Conservation (phyloP, 2,113 vertebrate species). For the Aegotheles bennettii region DNA sequence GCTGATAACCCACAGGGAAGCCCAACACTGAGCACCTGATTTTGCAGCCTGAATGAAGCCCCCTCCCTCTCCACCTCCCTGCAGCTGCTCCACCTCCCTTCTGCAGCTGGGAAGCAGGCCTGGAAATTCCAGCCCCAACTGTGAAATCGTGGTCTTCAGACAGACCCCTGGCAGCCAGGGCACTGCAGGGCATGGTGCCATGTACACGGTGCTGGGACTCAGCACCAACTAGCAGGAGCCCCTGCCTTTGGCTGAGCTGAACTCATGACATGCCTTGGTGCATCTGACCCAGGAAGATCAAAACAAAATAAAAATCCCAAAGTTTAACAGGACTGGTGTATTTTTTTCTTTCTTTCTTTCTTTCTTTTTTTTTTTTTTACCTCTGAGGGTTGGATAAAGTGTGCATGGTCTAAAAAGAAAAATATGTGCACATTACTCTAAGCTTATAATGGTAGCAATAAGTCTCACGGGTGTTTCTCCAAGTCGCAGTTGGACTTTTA, state of each 20-base stretch:
- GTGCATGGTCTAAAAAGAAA: slow-evolving; percentile 10
- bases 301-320: neutral
- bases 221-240: neutral
- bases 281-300: neutral
- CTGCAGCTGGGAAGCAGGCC: neutral
- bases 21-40: accelerated
- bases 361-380: neutral
- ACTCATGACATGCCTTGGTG: accelerated
- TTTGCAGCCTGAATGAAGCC: neutral
- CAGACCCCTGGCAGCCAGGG: neutral
- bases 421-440: slow-evolving; percentile 27
- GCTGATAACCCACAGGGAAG: neutral
- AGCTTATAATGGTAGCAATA: slow-evolving; percentile 50
- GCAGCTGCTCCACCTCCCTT: neutral
- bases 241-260: accelerated
- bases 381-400: neutral
- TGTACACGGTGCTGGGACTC: neutral
- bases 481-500: slow-evolving; percentile 10
- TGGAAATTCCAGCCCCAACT: neutral
- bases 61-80: neutral
- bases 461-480: slow-evolving; percentile 7
- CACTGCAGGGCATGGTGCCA: accelerated
- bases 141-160: neutral
- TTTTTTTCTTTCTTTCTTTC: neutral
- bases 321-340: neutral